phyloP scores from a whole-genome alignment of 2,888 invertebrate genomes.

The Papilio protenor region DNA sequence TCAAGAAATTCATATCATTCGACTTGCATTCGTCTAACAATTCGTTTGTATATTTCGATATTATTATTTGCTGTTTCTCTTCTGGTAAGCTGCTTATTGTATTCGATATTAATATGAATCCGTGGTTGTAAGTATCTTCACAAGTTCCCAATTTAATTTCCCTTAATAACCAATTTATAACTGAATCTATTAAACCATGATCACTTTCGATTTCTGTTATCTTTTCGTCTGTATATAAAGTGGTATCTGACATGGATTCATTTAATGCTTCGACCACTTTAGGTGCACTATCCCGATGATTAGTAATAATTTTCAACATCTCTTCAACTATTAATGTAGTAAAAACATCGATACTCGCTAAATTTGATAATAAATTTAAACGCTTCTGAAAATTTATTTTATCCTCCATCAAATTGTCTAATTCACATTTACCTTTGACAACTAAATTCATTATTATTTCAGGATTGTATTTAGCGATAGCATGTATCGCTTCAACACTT shows the following conservation, averaged over 20 bases:
- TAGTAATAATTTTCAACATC: constrained; percentile 69
- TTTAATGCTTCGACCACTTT: constrained; percentile 70
- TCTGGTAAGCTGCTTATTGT: constrained; percentile 67
- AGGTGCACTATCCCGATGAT: constrained; percentile 59
- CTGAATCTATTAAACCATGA: constrained; percentile 71
- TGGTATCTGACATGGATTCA: constrained; percentile 65
- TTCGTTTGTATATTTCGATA: constrained; percentile 61
- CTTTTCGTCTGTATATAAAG: constrained; percentile 67
- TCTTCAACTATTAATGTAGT: constrained; percentile 65
- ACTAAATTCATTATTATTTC: constrained; percentile 79
- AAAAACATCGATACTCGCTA: constrained; percentile 79
- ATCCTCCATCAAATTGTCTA: constrained; percentile 65
- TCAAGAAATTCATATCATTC: constrained; percentile 65
- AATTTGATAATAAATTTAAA: constrained; percentile 73
- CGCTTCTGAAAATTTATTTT: constrained; percentile 66
- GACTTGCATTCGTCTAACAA: constrained; percentile 60
- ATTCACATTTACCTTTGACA: constrained; percentile 76
- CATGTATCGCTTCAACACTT: constrained; percentile 80
- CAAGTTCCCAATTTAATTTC: constrained; percentile 58
- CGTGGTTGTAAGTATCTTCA: constrained; percentile 60
- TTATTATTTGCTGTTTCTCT: constrained; percentile 64
- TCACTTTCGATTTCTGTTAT: constrained; percentile 75
- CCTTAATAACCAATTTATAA: constrained; percentile 68
- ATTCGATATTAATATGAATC: constrained; percentile 67
- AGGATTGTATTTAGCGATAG: constrained; percentile 81